Evolutionary conservation across 2,888 invertebrate species (phyloP).

Genomic region (Quadroppia sp.): DNA sequence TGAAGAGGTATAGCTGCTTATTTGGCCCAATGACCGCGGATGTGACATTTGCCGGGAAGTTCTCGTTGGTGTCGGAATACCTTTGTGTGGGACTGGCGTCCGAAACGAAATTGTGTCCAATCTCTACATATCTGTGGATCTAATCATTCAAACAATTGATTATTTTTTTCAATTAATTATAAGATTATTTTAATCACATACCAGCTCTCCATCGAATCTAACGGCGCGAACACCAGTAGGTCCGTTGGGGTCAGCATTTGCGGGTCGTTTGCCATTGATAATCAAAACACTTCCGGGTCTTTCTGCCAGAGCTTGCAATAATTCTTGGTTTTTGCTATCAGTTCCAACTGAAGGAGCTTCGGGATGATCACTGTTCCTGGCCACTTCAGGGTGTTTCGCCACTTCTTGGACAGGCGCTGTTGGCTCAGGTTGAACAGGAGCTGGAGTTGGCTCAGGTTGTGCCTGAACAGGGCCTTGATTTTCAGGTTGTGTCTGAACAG

Average conservation of each 20-base stretch:
- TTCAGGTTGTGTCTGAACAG: no score
- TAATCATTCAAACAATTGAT: background rate
- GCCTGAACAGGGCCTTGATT: no score
- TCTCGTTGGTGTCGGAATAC: background rate
- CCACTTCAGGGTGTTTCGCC: no score
- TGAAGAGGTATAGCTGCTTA: background rate
- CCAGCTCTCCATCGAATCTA: constrained; percentile 11
- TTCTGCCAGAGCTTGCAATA: background rate
- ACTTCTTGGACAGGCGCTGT: no score
- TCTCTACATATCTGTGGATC: background rate
- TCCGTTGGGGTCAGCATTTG: background rate
- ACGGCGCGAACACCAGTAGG: background rate
- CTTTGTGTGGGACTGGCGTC: background rate
- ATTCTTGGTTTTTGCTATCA: background rate
- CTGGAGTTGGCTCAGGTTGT: no score
- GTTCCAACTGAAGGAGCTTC: background rate
- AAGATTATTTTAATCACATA: background rate
- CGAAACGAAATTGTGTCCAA: background rate
- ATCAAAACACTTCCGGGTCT: background rate
- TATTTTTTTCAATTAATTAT: background rate
- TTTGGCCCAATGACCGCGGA: background rate
- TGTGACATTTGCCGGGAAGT: background rate
- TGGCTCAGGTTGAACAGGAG: no score
- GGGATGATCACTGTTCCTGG: no score
- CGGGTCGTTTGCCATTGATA: background rate